These are phyloP conservation scores for Carcharodon carcharias DNA, from an alignment of 2,797 vertebrate species.

Conservation along the genomic window DNA sequence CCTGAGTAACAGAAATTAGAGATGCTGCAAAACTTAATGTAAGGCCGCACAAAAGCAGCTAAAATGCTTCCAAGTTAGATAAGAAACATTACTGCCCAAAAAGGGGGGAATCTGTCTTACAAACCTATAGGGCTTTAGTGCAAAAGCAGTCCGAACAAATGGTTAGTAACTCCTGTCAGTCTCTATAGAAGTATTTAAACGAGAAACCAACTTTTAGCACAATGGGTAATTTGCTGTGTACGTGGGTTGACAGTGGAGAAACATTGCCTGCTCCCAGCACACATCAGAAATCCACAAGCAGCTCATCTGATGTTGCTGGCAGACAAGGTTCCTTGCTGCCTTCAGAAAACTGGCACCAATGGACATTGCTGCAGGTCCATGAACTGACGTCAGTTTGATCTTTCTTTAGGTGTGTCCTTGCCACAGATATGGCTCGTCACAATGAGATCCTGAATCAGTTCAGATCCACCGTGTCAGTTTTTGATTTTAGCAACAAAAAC, in stretches of 20 bases:
- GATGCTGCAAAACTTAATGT: background rate
- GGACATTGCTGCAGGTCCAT: background rate
- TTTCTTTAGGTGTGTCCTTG: conserved; percentile 61
- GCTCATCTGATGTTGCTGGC: background rate
- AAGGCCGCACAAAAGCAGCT: background rate
- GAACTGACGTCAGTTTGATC: background rate
- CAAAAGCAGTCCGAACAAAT: background rate
- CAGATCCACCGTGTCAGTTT: conserved; percentile 58
- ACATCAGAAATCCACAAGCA: background rate
- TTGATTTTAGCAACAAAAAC: conserved; percentile 65
- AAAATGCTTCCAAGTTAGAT: background rate
- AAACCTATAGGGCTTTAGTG: background rate
- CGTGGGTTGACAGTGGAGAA: background rate
- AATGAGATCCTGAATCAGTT: conserved; percentile 66
- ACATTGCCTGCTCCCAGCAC: background rate
- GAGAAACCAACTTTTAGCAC: background rate
- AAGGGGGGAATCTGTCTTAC: background rate
- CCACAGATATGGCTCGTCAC: conserved; percentile 68
- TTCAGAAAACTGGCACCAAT: too few relatives aligned
- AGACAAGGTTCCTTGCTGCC: too few relatives aligned
- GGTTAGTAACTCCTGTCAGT: background rate
- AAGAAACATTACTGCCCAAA: too few relatives aligned
- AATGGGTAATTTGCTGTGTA: background rate
- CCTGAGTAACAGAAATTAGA: background rate
- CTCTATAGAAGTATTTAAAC: background rate